phyloP scores from a whole-genome alignment of 2,113 vertebrate genomes.

The Symphodus melops region DNA sequence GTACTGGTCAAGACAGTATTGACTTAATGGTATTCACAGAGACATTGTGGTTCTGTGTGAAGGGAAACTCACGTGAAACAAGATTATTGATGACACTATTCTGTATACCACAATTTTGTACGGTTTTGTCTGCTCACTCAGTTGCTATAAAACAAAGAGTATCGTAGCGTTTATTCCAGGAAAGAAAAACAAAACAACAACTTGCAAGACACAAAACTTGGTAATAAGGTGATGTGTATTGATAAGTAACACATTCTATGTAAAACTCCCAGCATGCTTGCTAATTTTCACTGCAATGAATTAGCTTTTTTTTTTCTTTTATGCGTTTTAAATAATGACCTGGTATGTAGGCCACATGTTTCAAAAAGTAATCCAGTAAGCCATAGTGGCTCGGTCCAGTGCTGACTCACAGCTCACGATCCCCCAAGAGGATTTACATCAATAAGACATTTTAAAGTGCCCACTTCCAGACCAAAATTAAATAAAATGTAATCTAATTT shows the following conservation, averaged over 20 bases:
- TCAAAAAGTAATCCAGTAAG: slow-evolving; percentile 53
- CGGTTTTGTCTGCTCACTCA: background rate
- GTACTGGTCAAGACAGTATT: background rate
- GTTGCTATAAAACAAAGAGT: background rate
- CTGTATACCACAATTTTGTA: background rate
- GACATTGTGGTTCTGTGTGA: background rate
- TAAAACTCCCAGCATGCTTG: background rate
- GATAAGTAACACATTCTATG: background rate
- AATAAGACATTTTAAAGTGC: slow-evolving; percentile 19
- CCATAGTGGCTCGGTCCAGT: slow-evolving; percentile 33
- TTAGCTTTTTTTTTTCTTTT: background rate
- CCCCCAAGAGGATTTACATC: slow-evolving; percentile 38
- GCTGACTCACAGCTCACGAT: slow-evolving; percentile 41
- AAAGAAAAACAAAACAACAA: background rate
- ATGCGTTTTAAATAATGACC: slow-evolving; percentile 24
- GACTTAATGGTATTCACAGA: background rate
- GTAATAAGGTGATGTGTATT: slow-evolving; percentile 22
- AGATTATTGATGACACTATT: slow-evolving; percentile 2
- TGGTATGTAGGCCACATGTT: slow-evolving; percentile 61
- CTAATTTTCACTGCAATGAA: background rate
- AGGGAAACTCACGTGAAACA: background rate
- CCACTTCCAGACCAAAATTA: no score
- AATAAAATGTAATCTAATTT: no score
- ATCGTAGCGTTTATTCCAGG: background rate
- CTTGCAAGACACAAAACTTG: slow-evolving; percentile 15